Evolutionary conservation across 2,113 vertebrate species (phyloP).

Genomic region (Arenaria interpres): DNA sequence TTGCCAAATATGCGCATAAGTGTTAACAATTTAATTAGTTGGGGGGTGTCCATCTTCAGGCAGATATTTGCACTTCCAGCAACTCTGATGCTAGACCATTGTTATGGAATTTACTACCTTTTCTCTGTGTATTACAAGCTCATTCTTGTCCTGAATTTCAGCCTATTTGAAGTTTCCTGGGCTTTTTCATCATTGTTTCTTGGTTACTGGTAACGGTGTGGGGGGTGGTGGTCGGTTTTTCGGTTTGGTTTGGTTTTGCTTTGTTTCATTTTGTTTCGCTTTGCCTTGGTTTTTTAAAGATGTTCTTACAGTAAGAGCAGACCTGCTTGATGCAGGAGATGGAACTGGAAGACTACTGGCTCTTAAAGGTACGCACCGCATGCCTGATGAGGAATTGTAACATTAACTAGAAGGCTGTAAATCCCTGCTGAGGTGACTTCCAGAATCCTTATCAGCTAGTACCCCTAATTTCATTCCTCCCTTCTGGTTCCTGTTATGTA

Average conservation of each 20-base stretch:
- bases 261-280: neutral
- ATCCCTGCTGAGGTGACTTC: neutral
- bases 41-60: neutral
- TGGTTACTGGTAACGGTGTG: too few relatives aligned
- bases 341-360: neutral
- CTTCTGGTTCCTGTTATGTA: neutral
- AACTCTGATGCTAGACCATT: neutral
- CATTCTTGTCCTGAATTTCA: neutral
- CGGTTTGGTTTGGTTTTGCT: neutral
- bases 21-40: neutral
- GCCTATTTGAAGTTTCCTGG: neutral
- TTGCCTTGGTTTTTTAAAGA: neutral
- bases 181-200: too few relatives aligned
- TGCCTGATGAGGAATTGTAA: neutral
- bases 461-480: neutral
- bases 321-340: neutral
- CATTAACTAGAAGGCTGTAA: neutral
- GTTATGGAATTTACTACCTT: neutral
- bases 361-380: neutral
- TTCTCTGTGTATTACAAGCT: neutral
- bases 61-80: neutral
- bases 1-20: neutral
- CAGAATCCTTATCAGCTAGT: neutral
- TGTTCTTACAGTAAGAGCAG: neutral
- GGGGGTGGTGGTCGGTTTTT: neutral